A percentile compares a stretch with the other conserved stretches of the same genome.
Conservation (phyloP, 2,888 invertebrate species). For the Acronicta leporina region DNA sequence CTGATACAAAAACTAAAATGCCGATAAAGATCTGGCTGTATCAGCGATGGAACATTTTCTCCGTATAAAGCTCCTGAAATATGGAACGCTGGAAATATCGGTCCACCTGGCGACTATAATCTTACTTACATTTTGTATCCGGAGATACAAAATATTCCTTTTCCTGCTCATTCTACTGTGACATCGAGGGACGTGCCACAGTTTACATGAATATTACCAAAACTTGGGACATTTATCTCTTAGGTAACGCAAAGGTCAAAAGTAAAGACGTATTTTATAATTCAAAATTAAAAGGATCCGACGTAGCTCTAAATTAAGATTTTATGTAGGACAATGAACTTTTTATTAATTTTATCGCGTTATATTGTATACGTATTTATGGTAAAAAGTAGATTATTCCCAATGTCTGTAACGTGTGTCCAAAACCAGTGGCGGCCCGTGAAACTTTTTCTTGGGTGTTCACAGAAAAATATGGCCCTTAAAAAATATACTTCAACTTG, state of each 20-base stretch:
- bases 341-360: too few relatives aligned
- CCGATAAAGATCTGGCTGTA: slow-evolving; percentile 15
- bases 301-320: not conserved
- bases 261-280: not conserved
- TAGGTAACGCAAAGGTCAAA: slow-evolving; percentile 8
- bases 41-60: slow-evolving; percentile 20
- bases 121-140: slow-evolving; percentile 72
- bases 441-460: too few relatives aligned
- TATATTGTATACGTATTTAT: too few relatives aligned
- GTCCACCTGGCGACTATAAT: slow-evolving; percentile 66
- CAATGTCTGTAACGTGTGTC: too few relatives aligned
- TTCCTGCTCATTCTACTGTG: slow-evolving; percentile 58
- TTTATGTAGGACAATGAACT: slow-evolving; percentile 4
- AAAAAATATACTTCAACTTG: too few relatives aligned
- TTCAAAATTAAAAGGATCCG: not conserved
- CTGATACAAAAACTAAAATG: slow-evolving; percentile 17
- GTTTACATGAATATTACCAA: slow-evolving; percentile 38
- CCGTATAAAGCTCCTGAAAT: slow-evolving; percentile 34
- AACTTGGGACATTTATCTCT: slow-evolving; percentile 21
- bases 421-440: too few relatives aligned
- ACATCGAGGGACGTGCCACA: slow-evolving; percentile 43
- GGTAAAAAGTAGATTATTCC: too few relatives aligned
- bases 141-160: slow-evolving; percentile 62
- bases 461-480: too few relatives aligned
- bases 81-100: slow-evolving; percentile 28